These are phyloP conservation scores for Triops cancriformis DNA, from an alignment of 1,140 invertebrate genomes.

Conservation along the genomic window DNA sequence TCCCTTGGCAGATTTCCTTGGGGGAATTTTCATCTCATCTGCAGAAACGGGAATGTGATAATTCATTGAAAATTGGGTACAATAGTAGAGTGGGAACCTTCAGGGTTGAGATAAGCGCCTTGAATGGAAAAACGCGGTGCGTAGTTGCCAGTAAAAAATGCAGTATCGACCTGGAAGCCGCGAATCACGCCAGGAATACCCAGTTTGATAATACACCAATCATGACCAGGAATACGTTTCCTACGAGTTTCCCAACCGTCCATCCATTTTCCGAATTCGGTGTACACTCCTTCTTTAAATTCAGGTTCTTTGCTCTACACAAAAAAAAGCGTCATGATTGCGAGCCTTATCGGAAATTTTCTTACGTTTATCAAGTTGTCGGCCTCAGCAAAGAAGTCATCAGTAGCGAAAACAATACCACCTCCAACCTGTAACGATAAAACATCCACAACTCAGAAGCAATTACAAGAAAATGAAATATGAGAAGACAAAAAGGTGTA, in stretches of 20 bases:
- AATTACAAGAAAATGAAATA: background rate
- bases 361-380: conserved; percentile 52
- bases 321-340: background rate
- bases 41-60: conserved; percentile 30
- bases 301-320: conserved; percentile 43
- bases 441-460: background rate
- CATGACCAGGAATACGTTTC: conserved; percentile 52
- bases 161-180: conserved; percentile 54
- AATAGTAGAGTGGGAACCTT: conserved; percentile 39
- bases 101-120: conserved; percentile 44
- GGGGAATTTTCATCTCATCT: conserved; percentile 47
- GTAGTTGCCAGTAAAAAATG: conserved; percentile 58
- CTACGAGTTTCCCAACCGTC: conserved; percentile 54
- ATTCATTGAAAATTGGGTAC: background rate
- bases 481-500: too few species aligned
- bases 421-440: conserved; percentile 44
- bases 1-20: conserved; percentile 43
- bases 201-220: conserved; percentile 55
- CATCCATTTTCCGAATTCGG: conserved; percentile 60
- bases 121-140: conserved; percentile 55
- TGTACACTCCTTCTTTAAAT: conserved; percentile 51
- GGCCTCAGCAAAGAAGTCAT: conserved; percentile 58
- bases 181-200: conserved; percentile 45
- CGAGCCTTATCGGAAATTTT: conserved; percentile 30
- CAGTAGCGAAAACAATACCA: conserved; percentile 53